Base-by-base conservation (phyloP, 1,140 invertebrate species). In the Pemphigus obesinymphae region DNA sequence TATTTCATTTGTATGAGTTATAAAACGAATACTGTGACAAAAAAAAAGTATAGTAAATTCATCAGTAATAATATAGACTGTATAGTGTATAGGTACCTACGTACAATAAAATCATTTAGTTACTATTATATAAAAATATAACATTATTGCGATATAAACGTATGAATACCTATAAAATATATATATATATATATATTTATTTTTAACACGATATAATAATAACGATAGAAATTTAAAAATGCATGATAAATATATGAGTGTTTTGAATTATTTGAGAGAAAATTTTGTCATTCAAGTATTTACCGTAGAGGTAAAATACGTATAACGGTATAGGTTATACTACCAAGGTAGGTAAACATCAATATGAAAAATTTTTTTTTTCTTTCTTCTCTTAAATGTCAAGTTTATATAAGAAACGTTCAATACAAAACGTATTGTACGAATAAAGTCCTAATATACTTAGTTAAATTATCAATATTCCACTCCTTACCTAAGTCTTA, bases 21-120 rank as follows among this genome's bases (percentile, higher is more conserved):
- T 34, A 7, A 66, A 66, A 37, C 31, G 34, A 66, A 31, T 23
- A 10, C n/a, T n/a, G n/a, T n/a, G n/a, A n/a, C n/a, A n/a, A n/a
- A n/a, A n/a, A n/a, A n/a, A 66, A 40, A 34, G 37, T 0, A 4
- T 66, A 66, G 34, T 66, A 6, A 66, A 61, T 61, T 13, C 23
- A 23, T 66, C 37, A 37, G 20, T 61, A 23, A 66, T n/a, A n/a
- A n/a, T n/a, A n/a, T 37, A 66, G 31, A 34, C 63, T 66, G 63
- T 66, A 34, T 34, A n/a, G n/a, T n/a, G n/a, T n/a, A n/a, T n/a
- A n/a, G n/a, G n/a, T n/a, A n/a, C n/a, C n/a, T n/a, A n/a, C n/a
- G n/a, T n/a, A n/a, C n/a, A 66, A 66, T 66, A 3, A 4, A 66
- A 66, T 66, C 34, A 34, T 66, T 66, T 66, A 66, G 63, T 66